Percentiles rank a stretch among this genome's conserved stretches.
Evolutionary conservation across 2,113 vertebrate genomes (phyloP).

Genomic region (Myiagra hebetior): DNA sequence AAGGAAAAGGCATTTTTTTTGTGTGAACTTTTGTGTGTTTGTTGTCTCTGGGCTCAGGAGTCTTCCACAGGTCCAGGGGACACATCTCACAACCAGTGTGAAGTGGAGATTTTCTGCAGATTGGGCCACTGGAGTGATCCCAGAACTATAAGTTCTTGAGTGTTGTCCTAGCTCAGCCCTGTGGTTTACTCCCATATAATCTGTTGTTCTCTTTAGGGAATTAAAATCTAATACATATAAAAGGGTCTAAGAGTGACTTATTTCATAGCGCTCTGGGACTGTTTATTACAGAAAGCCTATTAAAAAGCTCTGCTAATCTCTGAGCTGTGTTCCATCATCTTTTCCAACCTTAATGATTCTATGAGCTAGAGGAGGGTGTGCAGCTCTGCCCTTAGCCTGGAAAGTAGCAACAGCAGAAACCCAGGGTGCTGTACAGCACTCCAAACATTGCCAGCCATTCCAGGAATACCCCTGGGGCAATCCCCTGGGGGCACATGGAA

Average conservation of each 20-base stretch:
- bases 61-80: background rate
- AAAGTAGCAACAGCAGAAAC: background rate
- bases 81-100: background rate
- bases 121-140: background rate
- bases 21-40: background rate
- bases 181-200: background rate
- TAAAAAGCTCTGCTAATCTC: background rate
- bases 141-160: background rate
- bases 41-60: background rate
- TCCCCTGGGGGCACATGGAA: background rate
- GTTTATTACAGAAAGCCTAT: slow-evolving; percentile 14
- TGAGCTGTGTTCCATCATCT: background rate
- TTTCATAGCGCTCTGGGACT: background rate
- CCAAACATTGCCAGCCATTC: background rate
- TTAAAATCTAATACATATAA: slow-evolving; percentile 7
- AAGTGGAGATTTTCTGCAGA: background rate
- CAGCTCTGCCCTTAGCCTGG: background rate
- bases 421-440: background rate
- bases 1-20: background rate
- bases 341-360: background rate
- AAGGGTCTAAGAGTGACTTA: background rate
- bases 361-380: background rate
- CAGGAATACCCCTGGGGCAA: background rate
- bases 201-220: background rate
- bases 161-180: background rate